Evolutionary conservation across 2,797 vertebrate species (phyloP).

Genomic region (Todus mexicanus): DNA sequence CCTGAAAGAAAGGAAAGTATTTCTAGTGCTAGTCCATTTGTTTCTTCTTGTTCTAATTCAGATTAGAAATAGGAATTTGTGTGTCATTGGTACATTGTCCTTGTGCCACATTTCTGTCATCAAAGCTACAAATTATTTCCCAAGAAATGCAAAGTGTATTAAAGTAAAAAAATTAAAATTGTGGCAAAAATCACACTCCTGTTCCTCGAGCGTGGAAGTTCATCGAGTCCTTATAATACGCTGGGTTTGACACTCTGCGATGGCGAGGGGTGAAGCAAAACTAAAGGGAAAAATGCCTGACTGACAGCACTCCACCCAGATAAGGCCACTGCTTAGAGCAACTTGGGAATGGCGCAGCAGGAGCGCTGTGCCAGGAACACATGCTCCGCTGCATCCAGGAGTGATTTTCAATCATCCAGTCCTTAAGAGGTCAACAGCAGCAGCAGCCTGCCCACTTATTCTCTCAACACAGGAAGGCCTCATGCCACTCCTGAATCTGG

Average conservation of each 20-base stretch:
- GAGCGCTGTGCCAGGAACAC: conserved; percentile 22
- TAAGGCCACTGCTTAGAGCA: conserved; percentile 32
- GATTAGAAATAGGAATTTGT: neutral
- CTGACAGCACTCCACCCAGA: conserved; percentile 56
- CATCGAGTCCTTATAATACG: neutral
- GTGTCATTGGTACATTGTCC: neutral
- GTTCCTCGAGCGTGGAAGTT: neutral
- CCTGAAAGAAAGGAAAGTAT: neutral
- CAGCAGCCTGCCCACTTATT: conserved; percentile 1
- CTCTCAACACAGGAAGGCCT: conserved; percentile 38
- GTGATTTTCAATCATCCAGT: conserved; percentile 26
- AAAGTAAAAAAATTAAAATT: neutral
- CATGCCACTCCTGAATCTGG: conserved; percentile 41
- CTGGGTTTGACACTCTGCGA: neutral
- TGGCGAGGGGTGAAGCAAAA: conserved; percentile 26
- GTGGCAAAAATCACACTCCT: neutral
- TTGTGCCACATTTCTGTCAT: neutral
- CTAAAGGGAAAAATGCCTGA: conserved; percentile 37
- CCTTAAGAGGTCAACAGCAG: conserved; percentile 12
- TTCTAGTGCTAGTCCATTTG: neutral
- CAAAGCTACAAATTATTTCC: neutral
- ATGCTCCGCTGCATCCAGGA: neutral
- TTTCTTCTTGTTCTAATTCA: neutral
- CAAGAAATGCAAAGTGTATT: neutral
- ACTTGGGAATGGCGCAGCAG: conserved; percentile 26